Evolutionary conservation across 2,888 invertebrate species (phyloP).

Genomic region (Lobophora halterata): DNA sequence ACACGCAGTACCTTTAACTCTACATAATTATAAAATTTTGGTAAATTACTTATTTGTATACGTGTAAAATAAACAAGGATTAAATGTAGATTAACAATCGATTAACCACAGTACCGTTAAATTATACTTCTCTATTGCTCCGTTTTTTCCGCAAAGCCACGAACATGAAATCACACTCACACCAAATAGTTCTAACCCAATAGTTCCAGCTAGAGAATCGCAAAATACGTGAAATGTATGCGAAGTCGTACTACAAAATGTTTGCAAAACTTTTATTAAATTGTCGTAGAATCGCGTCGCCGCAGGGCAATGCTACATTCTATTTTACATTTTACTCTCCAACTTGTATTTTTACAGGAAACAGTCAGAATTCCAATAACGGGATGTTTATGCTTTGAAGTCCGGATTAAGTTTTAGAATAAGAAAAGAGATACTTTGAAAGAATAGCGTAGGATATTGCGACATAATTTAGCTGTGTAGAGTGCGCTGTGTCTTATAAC

Average conservation of each 20-base stretch:
- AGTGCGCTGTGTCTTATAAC: too few species aligned
- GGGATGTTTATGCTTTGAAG: constrained; percentile 30
- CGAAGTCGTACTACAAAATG: constrained; percentile 14
- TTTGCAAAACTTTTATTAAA: constrained; percentile 18
- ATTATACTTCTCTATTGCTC: too few species aligned
- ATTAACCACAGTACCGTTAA: too few species aligned
- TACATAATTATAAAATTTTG: too few species aligned
- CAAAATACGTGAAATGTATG: constrained; percentile 4
- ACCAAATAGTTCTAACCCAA: too few species aligned
- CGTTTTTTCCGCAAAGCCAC: too few species aligned
- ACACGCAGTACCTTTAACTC: too few species aligned
- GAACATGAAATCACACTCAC: too few species aligned
- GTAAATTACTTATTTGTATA: too few species aligned
- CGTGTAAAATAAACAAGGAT: too few species aligned
- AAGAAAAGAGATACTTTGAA: constrained; percentile 10
- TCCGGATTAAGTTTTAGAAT: constrained; percentile 31
- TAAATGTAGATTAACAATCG: too few species aligned
- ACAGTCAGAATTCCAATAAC: constrained; percentile 53
- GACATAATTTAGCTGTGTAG: constrained; percentile 2
- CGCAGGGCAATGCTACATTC: constrained; percentile 51
- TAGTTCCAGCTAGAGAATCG: too few species aligned
- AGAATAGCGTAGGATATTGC: constrained; percentile 12
- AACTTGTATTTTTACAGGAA: constrained; percentile 38
- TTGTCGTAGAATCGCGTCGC: constrained; percentile 28
- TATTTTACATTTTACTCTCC: constrained; percentile 50